These are phyloP conservation scores for Macrocentrus cingulum DNA, from an alignment of 1,140 invertebrate species.

Conservation along the genomic window DNA sequence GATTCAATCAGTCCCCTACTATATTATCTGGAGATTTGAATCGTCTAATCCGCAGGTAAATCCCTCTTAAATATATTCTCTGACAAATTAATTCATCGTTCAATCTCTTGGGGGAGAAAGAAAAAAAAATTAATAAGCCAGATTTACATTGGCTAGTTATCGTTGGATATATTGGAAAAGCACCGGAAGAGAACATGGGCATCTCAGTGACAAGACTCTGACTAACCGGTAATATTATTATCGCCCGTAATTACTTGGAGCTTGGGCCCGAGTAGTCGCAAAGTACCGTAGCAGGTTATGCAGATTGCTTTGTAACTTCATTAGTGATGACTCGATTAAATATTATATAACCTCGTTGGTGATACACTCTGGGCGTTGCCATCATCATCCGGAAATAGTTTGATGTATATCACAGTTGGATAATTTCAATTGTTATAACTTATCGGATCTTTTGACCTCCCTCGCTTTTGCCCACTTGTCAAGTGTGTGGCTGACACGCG, in stretches of 20 bases:
- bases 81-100: too few relatives aligned
- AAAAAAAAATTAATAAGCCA: too few relatives aligned
- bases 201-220: slow-evolving; percentile 15
- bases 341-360: slow-evolving; percentile 39
- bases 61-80: too few relatives aligned
- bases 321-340: slow-evolving; percentile 58
- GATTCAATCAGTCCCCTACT: not conserved
- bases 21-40: not conserved
- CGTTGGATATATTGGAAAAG: slow-evolving; percentile 1
- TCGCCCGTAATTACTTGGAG: slow-evolving; percentile 50
- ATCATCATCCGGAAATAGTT: not conserved
- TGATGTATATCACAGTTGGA: not conserved
- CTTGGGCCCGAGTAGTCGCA: slow-evolving; percentile 34
- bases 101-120: too few relatives aligned
- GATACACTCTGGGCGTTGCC: slow-evolving; percentile 14
- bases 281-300: slow-evolving; percentile 53
- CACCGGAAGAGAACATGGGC: not conserved
- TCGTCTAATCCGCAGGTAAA: too few relatives aligned
- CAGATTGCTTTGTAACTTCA: slow-evolving; percentile 60
- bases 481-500: slow-evolving; percentile 44
- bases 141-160: not conserved
- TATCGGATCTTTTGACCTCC: not conserved
- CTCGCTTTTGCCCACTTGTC: slow-evolving; percentile 6
- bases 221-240: slow-evolving; percentile 53
- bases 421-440: not conserved